These are phyloP conservation scores for Actenoides hombroni DNA, from an alignment of 2,113 vertebrate genomes.

Conservation along the genomic window DNA sequence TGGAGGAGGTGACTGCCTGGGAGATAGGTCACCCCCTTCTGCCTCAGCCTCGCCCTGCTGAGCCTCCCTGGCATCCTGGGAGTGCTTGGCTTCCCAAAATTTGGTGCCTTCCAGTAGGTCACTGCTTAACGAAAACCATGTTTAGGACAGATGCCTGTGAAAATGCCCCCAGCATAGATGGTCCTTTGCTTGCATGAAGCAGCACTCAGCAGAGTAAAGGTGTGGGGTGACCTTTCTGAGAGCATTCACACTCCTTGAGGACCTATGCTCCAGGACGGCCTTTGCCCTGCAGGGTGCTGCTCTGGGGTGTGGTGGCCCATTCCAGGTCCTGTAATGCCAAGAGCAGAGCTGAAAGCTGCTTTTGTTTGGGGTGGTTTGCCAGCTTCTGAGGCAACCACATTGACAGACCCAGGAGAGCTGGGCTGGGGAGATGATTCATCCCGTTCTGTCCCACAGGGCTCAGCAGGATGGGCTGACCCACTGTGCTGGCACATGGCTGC, in stretches of 20 bases:
- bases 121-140: neutral
- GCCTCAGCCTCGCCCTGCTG: neutral
- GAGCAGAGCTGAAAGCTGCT: neutral
- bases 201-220: neutral
- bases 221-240: neutral
- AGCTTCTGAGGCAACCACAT: conserved; percentile 28
- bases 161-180: neutral
- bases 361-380: conserved; percentile 10
- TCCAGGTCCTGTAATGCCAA: neutral
- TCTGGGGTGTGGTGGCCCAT: neutral
- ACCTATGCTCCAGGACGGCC: neutral
- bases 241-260: neutral
- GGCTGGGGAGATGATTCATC: neutral
- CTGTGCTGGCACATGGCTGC: rapidly evolving
- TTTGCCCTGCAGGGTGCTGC: neutral
- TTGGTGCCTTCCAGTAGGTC: neutral
- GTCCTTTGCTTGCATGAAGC: neutral
- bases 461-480: neutral
- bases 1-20: neutral
- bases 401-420: neutral
- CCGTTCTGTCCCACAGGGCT: neutral
- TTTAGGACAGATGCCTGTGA: neutral
- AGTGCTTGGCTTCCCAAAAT: neutral
- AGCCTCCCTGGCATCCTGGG: neutral
- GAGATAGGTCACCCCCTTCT: neutral